These are phyloP conservation scores for Hydrolagus colliei DNA, from an alignment of 2,797 vertebrate species.

Conservation along the genomic window DNA sequence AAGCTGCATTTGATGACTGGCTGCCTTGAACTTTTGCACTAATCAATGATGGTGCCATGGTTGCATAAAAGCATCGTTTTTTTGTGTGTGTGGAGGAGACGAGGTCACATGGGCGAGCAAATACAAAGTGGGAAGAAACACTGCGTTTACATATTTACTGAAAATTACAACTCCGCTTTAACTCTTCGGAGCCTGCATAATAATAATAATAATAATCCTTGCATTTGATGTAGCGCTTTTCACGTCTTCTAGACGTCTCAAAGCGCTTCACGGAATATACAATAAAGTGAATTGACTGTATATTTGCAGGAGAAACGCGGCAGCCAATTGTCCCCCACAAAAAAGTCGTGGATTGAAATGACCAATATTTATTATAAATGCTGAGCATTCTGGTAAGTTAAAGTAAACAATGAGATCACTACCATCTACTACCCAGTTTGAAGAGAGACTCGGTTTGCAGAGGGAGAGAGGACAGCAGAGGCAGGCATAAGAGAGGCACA, in stretches of 20 bases:
- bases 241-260: too few relatives aligned
- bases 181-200: background rate
- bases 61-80: slow-evolving; percentile 61
- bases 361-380: background rate
- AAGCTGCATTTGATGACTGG: slow-evolving; percentile 63
- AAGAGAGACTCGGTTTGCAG: too few relatives aligned
- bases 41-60: slow-evolving; percentile 58
- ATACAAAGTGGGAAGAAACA: slow-evolving; percentile 46
- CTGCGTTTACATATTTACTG: slow-evolving; percentile 41
- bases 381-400: background rate
- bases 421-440: background rate
- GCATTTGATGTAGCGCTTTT: too few relatives aligned
- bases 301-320: too few relatives aligned
- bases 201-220: background rate
- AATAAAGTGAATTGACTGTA: too few relatives aligned
- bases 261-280: too few relatives aligned
- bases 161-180: background rate
- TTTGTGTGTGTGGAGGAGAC: slow-evolving; percentile 44
- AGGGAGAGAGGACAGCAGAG: too few relatives aligned
- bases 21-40: slow-evolving; percentile 66
- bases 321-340: too few relatives aligned
- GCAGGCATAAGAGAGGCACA: too few relatives aligned
- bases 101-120: slow-evolving; percentile 49
- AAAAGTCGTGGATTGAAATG: too few relatives aligned
- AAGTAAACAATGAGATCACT: background rate